Evolutionary conservation across 2,113 vertebrate genomes (phyloP).

Genomic region (Oncorhynchus gorbuscha): DNA sequence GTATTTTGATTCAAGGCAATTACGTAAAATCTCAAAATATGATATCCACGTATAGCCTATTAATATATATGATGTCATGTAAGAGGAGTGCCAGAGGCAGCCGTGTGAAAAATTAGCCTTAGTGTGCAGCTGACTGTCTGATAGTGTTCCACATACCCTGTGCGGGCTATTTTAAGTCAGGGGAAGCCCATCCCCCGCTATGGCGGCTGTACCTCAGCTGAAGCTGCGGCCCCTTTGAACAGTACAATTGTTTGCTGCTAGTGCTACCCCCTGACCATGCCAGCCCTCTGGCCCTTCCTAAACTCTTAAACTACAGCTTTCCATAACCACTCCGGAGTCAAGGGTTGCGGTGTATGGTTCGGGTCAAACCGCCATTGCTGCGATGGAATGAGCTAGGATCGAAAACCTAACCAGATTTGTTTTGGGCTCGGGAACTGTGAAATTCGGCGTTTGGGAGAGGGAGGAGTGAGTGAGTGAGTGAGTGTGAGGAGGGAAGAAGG

Average conservation of each 20-base stretch:
- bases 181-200: neutral
- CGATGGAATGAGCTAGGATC: neutral
- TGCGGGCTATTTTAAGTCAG: neutral
- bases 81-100: neutral
- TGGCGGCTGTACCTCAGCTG: constrained; percentile 8
- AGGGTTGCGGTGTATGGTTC: constrained; percentile 45
- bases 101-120: neutral
- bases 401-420: neutral
- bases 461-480: constrained; percentile 7
- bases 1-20: neutral
- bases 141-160: neutral
- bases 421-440: neutral
- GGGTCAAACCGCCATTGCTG: constrained; percentile 20
- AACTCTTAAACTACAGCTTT: constrained; percentile 24
- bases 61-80: neutral
- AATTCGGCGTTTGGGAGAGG: constrained; percentile 4
- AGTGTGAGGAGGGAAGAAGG: constrained; percentile 10
- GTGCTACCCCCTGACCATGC: constrained; percentile 22
- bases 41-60: neutral
- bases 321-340: constrained; percentile 44
- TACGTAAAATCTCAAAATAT: neutral
- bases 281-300: constrained; percentile 43
- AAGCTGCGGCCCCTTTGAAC: constrained; percentile 35
- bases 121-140: neutral
- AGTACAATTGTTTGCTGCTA: constrained; percentile 30